Evolutionary conservation across 2,113 vertebrate species (phyloP).

Genomic region (Hystrix brachyura): DNA sequence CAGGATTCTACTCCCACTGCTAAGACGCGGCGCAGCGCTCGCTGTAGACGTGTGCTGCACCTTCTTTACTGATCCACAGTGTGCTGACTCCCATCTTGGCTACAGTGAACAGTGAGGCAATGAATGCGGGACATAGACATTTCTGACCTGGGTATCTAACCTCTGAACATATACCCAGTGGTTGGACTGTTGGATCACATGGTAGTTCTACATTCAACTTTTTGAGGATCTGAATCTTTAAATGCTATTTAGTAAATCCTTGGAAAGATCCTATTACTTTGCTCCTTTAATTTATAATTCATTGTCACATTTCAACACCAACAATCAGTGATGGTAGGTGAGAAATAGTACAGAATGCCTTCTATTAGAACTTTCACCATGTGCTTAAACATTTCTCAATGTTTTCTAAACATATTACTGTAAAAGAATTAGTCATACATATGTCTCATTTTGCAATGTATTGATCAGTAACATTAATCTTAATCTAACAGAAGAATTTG

Average conservation of each 20-base stretch:
- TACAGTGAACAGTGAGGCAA: background rate
- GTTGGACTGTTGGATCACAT: background rate
- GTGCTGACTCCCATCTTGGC: background rate
- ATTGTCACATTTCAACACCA: background rate
- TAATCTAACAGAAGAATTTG: background rate
- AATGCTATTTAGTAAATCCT: background rate
- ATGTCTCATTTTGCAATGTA: background rate
- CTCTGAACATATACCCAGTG: too few relatives aligned
- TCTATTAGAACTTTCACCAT: background rate
- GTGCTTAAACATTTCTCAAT: background rate
- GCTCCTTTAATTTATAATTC: background rate
- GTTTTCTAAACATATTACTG: slow-evolving; percentile 33
- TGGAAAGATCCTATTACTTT: background rate
- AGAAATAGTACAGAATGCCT: background rate
- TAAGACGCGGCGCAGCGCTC: background rate
- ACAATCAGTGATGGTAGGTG: background rate
- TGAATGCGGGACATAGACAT: too few relatives aligned
- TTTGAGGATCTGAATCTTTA: background rate
- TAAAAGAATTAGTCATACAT: background rate
- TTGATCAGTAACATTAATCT: slow-evolving; percentile 20
- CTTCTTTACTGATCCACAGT: background rate
- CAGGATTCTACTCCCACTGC: background rate
- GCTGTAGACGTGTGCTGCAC: too few relatives aligned
- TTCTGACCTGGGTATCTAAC: background rate
- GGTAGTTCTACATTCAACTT: background rate